Evolutionary conservation across 2,888 invertebrate species (phyloP), one percentile per base, ranked within the genome.

Genomic region (Andrena chrysosceles): DNA sequence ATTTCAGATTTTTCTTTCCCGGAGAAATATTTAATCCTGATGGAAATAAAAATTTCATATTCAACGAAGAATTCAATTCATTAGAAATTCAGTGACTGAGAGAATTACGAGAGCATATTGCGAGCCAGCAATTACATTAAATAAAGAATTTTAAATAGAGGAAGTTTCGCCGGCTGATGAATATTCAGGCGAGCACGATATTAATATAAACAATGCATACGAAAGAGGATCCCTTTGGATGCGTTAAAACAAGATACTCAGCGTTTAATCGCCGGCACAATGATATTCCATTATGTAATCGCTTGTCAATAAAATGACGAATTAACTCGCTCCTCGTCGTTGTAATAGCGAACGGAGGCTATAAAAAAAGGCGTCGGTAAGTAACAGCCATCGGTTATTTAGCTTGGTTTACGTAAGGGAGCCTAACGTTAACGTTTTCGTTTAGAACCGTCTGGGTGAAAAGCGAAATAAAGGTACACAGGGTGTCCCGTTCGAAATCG

Each of bases 221-320:
- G 16, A 23, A 33, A 16, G 10, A 5, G 29, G 7, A 29, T 74
- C 52, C 33, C 23, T 26, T 49, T 29, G 23, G 42, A 31, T 10
- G 31, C 31, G 42, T 64, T n/a, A 60, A 31, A 48, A 49, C 48
- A 42, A 42, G 20, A 66, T 56, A n/a, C 20, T 42, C 13, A 48
- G 31, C 35, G 49, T 42, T 71, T 68, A 78, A 81, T 71, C 52
- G 26, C 16, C 52, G 59, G 23, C 49, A 69, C 68, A 72, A 68
- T 52, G 52, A 52, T 35, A 23, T 29, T 29, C 63, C 56, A 54
- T 79, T 81, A 70, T 29, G 48, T 69, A 81, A 79, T 77, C 72
- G 62, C 23, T 72, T 35, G 31, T 10, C 64, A 42, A 70, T 81
- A 31, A 79, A 79, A 29, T 69, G 60, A 69, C 64, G 42, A 68